phyloP scores from a whole-genome alignment of 2,113 vertebrate genomes.

The Nothoprocta pentlandii region DNA sequence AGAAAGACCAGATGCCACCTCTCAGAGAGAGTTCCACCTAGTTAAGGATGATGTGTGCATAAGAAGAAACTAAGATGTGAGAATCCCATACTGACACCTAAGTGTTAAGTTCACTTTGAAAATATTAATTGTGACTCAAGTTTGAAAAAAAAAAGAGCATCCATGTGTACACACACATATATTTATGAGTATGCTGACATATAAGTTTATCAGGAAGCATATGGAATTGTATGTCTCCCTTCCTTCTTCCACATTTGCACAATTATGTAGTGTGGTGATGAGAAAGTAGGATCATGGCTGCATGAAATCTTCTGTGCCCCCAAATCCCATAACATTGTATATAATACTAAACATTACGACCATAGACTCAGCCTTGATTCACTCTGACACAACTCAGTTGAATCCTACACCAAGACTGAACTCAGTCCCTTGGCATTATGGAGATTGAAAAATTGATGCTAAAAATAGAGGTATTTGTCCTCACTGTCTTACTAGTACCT shows the following conservation, averaged over 20 bases:
- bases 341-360: neutral
- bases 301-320: neutral
- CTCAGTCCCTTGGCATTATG: neutral
- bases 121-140: neutral
- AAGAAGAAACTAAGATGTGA: neutral
- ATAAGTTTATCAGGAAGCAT: neutral
- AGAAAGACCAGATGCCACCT: constrained; percentile 1
- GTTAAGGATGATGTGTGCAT: neutral
- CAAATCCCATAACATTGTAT: neutral
- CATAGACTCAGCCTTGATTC: neutral
- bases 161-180: accelerated
- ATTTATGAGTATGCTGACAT: neutral
- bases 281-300: neutral
- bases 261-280: neutral
- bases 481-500: neutral
- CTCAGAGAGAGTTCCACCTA: neutral
- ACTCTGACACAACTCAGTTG: neutral
- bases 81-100: neutral
- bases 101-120: neutral
- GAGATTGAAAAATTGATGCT: neutral
- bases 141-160: neutral
- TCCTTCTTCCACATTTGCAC: neutral
- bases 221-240: neutral
- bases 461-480: constrained; percentile 17
- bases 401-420: neutral